These are phyloP conservation scores for Protonemura montana DNA, from an alignment of 2,888 invertebrate genomes.

Conservation along the genomic window DNA sequence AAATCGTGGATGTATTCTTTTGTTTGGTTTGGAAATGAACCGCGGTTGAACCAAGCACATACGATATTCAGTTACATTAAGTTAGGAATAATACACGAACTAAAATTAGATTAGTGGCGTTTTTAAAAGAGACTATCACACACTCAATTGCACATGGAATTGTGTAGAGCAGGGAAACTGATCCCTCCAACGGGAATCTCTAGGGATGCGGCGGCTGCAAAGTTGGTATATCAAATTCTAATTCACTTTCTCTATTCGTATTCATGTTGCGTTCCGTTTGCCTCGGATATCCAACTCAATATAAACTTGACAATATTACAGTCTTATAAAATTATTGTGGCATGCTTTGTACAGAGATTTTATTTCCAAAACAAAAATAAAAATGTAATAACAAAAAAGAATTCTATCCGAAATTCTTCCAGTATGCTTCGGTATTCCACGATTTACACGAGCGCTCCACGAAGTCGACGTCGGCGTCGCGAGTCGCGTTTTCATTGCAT, in stretches of 20 bases:
- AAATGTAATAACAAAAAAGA: neutral
- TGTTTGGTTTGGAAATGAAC: neutral
- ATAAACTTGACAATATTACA: neutral
- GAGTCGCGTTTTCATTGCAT: neutral
- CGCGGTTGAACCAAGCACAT: neutral
- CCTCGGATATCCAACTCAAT: neutral
- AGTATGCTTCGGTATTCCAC: neutral
- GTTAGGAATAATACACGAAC: neutral
- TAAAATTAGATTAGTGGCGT: neutral
- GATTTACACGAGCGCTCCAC: neutral
- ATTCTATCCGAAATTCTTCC: neutral
- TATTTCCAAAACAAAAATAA: neutral
- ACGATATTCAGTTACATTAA: neutral
- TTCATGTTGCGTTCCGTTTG: neutral
- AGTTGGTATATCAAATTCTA: neutral
- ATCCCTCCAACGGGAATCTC: neutral
- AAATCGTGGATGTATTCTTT: neutral
- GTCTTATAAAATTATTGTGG: neutral
- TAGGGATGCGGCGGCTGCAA: neutral
- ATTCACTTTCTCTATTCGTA: neutral
- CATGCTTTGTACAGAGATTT: conserved; percentile 3
- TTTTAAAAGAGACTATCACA: neutral
- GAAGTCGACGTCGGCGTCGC: neutral
- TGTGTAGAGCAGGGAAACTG: neutral
- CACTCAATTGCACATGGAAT: neutral